These are phyloP conservation scores for Nymphalis urticae DNA, from an alignment of 2,888 invertebrate genomes.

Conservation along the genomic window DNA sequence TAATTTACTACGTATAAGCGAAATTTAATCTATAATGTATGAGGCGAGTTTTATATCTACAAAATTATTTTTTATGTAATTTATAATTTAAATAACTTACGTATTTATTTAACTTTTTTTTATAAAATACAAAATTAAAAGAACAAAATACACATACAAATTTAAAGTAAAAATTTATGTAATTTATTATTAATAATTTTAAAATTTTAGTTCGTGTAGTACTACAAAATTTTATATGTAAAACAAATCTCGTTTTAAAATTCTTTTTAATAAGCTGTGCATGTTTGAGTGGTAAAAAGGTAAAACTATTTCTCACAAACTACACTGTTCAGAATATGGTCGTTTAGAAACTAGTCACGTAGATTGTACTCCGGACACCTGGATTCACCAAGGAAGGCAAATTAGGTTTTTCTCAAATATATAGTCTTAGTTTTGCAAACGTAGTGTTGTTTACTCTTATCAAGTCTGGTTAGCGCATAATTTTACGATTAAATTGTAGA, in stretches of 20 bases:
- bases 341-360: conserved; percentile 31
- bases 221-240: not conserved
- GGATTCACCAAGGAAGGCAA: conserved; percentile 27
- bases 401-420: conserved; percentile 37
- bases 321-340: conserved; percentile 1
- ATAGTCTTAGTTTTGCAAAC: not conserved
- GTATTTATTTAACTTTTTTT: no score
- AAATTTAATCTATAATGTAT: not conserved
- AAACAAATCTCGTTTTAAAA: not conserved
- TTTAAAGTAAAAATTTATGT: no score
- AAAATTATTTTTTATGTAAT: no score
- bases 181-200: no score
- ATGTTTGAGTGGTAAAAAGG: not conserved
- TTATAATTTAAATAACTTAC: no score
- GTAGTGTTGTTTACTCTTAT: conserved; percentile 1
- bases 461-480: not conserved
- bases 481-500: not conserved
- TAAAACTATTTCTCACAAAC: conserved; percentile 2
- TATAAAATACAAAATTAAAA: no score
- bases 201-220: no score
- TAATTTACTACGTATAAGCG: conserved; percentile 1
- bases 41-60: not conserved
- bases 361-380: conserved; percentile 14
- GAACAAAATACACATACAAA: no score
- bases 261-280: not conserved